These are phyloP conservation scores for Catostylus mosaicus DNA, from an alignment of 30 jellyfish, hydroid and myxozoan species.

Conservation along the genomic window DNA sequence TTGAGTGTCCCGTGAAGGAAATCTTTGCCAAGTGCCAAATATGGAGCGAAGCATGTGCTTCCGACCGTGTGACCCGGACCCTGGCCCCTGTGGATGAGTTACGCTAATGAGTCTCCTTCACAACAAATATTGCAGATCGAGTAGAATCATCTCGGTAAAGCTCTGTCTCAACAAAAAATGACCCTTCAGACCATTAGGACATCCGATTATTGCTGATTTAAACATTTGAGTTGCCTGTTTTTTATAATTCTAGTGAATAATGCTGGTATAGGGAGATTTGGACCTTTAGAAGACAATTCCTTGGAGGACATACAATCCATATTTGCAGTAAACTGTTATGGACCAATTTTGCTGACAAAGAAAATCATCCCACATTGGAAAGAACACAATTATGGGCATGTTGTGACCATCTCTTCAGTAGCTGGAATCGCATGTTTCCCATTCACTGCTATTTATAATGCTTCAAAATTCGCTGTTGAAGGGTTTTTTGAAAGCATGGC, in stretches of 20 bases:
- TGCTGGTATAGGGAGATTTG: conserved; percentile 40
- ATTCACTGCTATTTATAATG: neutral
- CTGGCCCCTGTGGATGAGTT: too few relatives aligned
- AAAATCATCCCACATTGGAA: conserved; percentile 48
- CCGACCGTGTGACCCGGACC: too few relatives aligned
- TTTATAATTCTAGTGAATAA: conserved; percentile 34
- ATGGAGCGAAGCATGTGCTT: neutral
- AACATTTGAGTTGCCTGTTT: neutral
- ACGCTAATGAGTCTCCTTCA: too few relatives aligned
- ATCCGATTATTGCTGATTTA: neutral
- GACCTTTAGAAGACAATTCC: conserved; percentile 9
- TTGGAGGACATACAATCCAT: neutral
- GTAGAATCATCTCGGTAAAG: too few relatives aligned
- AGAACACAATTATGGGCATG: conserved; percentile 22
- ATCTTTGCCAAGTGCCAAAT: too few relatives aligned
- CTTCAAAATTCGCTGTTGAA: conserved; percentile 39
- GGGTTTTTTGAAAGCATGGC: conserved; percentile 38
- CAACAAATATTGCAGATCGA: too few relatives aligned
- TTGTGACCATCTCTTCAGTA: conserved; percentile 20
- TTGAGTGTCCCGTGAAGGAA: too few relatives aligned
- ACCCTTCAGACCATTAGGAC: neutral
- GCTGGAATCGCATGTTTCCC: conserved; percentile 33
- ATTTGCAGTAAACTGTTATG: conserved; percentile 29
- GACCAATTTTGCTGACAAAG: conserved; percentile 33
- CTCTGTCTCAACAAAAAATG: too few relatives aligned